phyloP scores from a whole-genome alignment of 2,797 vertebrate species.

The Philypnodon macrostomus region DNA sequence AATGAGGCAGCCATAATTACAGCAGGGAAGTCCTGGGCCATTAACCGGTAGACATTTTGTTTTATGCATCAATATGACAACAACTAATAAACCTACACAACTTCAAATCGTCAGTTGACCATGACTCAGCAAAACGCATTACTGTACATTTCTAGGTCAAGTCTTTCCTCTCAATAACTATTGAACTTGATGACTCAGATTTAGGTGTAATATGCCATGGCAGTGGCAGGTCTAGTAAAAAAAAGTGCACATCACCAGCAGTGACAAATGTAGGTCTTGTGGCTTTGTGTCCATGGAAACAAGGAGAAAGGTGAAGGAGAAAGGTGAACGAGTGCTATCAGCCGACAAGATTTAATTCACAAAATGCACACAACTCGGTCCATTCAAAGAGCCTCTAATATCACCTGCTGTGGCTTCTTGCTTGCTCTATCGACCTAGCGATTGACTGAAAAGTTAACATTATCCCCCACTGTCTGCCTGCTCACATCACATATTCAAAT shows the following conservation, averaged over 20 bases:
- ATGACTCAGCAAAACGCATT: background rate
- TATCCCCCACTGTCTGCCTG: constrained; percentile 6
- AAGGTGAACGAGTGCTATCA: constrained; percentile 32
- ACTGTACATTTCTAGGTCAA: background rate
- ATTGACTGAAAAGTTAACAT: too few relatives aligned
- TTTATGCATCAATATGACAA: constrained; percentile 3
- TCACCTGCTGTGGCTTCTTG: constrained; percentile 28
- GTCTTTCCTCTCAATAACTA: constrained; percentile 22
- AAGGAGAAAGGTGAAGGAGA: constrained; percentile 64
- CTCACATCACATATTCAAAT: too few relatives aligned
- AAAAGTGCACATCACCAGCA: constrained; percentile 47
- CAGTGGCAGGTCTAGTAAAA: too few relatives aligned
- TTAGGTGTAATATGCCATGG: background rate
- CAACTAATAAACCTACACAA: constrained; percentile 14
- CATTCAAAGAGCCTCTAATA: constrained; percentile 2
- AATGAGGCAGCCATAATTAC: constrained; percentile 46
- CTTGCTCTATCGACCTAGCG: constrained; percentile 35
- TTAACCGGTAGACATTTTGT: background rate
- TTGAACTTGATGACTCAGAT: constrained; percentile 22
- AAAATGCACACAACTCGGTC: constrained; percentile 17
- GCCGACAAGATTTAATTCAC: constrained; percentile 32
- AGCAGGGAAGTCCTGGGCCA: constrained; percentile 4
- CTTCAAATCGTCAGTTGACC: background rate
- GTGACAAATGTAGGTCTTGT: constrained; percentile 59
- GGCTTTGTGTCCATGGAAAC: constrained; percentile 80